phyloP scores from a whole-genome alignment of 1,140 invertebrate genomes.

The Trialeurodes vaporariorum region DNA sequence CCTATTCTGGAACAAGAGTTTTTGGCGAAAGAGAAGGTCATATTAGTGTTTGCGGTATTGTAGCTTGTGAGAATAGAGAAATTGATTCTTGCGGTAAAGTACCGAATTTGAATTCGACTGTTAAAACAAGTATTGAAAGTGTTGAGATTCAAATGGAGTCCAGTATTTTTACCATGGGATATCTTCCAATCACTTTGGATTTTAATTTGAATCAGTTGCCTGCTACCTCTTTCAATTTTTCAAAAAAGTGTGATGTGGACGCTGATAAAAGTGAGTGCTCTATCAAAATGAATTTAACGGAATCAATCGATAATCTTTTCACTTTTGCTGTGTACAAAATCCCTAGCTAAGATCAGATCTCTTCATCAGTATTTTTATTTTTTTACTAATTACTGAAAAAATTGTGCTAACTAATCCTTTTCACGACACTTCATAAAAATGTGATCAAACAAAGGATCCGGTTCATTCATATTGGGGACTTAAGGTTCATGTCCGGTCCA shows the following conservation, averaged over 20 bases:
- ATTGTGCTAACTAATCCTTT: too few species aligned
- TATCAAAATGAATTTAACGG: neutral
- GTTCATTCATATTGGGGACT: too few species aligned
- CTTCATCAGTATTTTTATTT: too few species aligned
- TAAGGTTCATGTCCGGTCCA: too few species aligned
- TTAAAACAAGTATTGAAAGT: neutral
- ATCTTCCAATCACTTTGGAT: slow-evolving; percentile 7
- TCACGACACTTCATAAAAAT: too few species aligned
- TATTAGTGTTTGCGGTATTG: slow-evolving; percentile 3
- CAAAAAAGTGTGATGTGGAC: neutral
- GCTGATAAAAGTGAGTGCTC: neutral
- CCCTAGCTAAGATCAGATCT: neutral
- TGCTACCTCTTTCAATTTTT: neutral
- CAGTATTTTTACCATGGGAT: neutral
- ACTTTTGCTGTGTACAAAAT: slow-evolving; percentile 7
- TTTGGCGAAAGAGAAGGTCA: neutral
- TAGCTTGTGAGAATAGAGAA: neutral
- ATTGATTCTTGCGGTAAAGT: neutral
- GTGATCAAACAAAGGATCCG: too few species aligned
- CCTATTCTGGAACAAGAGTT: neutral
- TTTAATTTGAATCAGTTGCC: neutral
- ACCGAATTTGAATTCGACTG: neutral
- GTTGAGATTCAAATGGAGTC: neutral
- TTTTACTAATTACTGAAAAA: too few species aligned
- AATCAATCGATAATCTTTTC: neutral